Base-by-base conservation (phyloP, 92 coral and sea anemone species). In the Porites rus region DNA sequence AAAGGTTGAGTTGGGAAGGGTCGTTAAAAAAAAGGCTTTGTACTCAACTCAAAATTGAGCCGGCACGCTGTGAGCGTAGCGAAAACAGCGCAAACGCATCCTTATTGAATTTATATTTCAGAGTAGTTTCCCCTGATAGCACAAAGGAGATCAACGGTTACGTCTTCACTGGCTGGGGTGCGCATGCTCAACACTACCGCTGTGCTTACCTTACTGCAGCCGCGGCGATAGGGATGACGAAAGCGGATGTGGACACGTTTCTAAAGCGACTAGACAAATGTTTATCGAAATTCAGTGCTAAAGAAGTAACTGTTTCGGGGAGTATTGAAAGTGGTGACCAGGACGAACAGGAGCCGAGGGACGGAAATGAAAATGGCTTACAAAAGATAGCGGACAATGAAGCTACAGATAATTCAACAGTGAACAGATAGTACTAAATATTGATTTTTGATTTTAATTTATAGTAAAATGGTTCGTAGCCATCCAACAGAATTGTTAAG, bases 181-280 rank as follows among this genome's bases (percentile, higher is more conserved):
- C 99, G 72, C 99, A 97, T 84, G 81, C 96, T 61, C 88, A 90
- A 68, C 78, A 80, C 78, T 97, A 97, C 83, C 98, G 94, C 77
- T 91, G 92, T 82, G 95, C 98, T 19, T 97, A 97, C 83, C 65
- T 97, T 73, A 97, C 99, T 28, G 99, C 99, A 78, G 99, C 99
- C 9, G 99, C 97, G 31, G 98, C 98, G 81, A 91, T 97, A 65
- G 99, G 99, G 54, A 97, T 97, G 99, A 95, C 94, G 19, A 86
- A 85, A 69, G 90, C 90, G 50, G 99, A 97, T 70, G 99, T 95
- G 56, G 98, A 97, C 87, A 90, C 96, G 19, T 97, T 97, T 88
- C 75, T 97, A 7, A 92, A 93, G 79, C 85, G 98, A 84, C 94
- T 97, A 56, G 98, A 97, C 72, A 97, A 95, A 62, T 97, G 99